Percentiles rank a stretch among this genome's conserved stretches.
These are phyloP conservation scores for Sisyra terminalis DNA, from an alignment of 2,888 invertebrate genomes.

Conservation along the genomic window DNA sequence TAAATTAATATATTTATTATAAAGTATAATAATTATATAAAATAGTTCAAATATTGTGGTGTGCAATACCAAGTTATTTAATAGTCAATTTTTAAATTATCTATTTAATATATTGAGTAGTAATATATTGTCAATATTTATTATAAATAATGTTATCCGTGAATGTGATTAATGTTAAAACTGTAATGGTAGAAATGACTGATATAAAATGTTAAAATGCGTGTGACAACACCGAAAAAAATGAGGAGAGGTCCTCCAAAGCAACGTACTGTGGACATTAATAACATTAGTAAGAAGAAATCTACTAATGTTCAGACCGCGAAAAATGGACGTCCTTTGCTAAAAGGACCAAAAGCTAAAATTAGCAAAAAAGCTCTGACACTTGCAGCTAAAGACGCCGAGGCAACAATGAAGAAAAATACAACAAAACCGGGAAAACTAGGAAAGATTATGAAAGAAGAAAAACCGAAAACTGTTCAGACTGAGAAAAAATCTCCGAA, in stretches of 20 bases:
- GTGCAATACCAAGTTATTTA: too few species aligned
- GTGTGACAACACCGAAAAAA: constrained; percentile 28
- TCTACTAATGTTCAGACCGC: not conserved
- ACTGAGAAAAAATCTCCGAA: not conserved
- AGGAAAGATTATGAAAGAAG: constrained; percentile 23
- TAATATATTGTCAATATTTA: too few species aligned
- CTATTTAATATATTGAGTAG: too few species aligned
- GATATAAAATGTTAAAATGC: not conserved
- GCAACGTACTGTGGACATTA: constrained; percentile 29
- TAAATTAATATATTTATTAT: too few species aligned
- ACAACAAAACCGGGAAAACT: constrained; percentile 24
- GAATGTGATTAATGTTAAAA: too few species aligned
- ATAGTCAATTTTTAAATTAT: too few species aligned
- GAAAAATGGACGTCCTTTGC: not conserved
- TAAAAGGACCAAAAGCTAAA: not conserved
- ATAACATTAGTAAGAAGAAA: constrained; percentile 12
- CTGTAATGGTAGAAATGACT: too few species aligned
- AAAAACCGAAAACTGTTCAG: not conserved
- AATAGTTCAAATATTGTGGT: too few species aligned
- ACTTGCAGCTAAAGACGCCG: constrained; percentile 21
- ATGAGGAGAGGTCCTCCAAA: constrained; percentile 30
- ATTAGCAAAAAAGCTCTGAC: constrained; percentile 11
- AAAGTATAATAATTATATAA: too few species aligned
- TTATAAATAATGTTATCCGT: too few species aligned
- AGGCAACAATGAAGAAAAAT: constrained; percentile 26